These are phyloP conservation scores for Sapajus apella DNA, from an alignment of 2,113 vertebrate species.

Conservation along the genomic window DNA sequence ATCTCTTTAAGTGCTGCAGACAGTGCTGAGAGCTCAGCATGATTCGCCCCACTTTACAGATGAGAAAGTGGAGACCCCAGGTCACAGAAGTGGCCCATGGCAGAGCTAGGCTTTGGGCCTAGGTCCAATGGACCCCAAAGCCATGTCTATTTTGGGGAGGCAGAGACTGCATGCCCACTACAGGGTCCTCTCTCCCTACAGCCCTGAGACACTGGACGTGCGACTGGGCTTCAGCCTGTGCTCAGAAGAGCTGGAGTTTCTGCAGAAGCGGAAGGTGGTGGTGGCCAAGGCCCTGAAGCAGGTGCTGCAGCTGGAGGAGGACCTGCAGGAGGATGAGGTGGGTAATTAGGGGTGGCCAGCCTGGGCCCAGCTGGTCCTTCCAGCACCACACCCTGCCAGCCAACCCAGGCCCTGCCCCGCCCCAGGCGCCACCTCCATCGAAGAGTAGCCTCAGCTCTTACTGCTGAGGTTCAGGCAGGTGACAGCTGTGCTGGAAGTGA, in stretches of 20 bases:
- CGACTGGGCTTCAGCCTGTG: conserved; percentile 88
- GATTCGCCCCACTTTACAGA: neutral
- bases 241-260: conserved; percentile 84
- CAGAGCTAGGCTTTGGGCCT: neutral
- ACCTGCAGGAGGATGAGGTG: conserved; percentile 85
- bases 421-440: fast-evolving
- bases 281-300: conserved; percentile 86
- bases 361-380: neutral
- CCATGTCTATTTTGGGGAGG: neutral
- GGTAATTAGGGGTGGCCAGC: neutral
- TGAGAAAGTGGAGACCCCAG: neutral
- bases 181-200: conserved; percentile 55
- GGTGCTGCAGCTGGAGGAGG: conserved; percentile 84
- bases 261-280: conserved; percentile 86
- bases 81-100: neutral
- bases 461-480: neutral
- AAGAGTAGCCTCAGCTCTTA: neutral
- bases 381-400: fast-evolving
- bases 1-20: neutral
- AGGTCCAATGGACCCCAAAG: neutral
- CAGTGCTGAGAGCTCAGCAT: neutral
- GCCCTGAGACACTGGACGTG: conserved; percentile 83
- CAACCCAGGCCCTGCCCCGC: neutral
- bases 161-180: neutral
- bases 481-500: neutral